Percentiles rank a stretch among this genome's conserved stretches.
These are phyloP conservation scores for Tipula lateralis DNA, from an alignment of 2,888 invertebrate species.

Conservation along the genomic window DNA sequence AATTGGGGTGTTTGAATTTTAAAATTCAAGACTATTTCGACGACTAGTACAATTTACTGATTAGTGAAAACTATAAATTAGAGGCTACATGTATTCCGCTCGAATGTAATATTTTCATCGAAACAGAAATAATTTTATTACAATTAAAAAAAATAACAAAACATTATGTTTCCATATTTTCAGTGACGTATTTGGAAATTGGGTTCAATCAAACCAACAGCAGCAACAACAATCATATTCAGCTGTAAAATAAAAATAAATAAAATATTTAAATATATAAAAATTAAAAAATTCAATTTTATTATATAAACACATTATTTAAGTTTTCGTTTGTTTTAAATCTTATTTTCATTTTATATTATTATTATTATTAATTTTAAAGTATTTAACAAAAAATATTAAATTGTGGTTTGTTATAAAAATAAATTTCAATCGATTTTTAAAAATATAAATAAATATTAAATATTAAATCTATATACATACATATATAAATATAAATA, in stretches of 20 bases:
- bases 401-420: not conserved
- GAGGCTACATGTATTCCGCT: no score
- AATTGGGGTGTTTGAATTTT: no score
- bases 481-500: not conserved
- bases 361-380: not conserved
- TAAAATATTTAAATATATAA: not conserved
- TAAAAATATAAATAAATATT: not conserved
- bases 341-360: not conserved
- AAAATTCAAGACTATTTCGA: no score
- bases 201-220: slow-evolving; percentile 83
- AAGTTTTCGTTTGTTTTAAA: not conserved
- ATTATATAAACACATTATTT: not conserved
- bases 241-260: slow-evolving; percentile 63
- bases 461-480: not conserved
- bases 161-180: not conserved
- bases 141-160: not conserved
- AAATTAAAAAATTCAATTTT: not conserved
- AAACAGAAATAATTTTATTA: no score
- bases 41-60: no score
- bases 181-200: slow-evolving; percentile 75
- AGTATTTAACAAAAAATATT: not conserved
- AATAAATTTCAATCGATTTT: not conserved
- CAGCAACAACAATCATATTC: slow-evolving; percentile 68
- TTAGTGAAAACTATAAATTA: no score
- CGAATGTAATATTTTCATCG: no score